phyloP scores from a whole-genome alignment of 2,888 invertebrate species.

The Machimus atricapillus region DNA sequence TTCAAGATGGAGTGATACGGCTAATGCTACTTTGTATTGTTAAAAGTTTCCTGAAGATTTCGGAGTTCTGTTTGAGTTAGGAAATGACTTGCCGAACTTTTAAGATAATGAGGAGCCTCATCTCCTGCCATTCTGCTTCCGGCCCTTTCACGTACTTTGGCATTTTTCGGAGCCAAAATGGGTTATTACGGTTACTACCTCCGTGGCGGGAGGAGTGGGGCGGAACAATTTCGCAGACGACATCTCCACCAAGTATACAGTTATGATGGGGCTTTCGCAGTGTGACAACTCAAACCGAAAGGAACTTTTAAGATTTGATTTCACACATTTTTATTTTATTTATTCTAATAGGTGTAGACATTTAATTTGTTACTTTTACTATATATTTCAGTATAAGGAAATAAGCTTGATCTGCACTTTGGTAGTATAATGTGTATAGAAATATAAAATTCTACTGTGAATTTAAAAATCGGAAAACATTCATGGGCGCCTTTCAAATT shows the following conservation, averaged over 20 bases:
- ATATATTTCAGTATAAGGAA: no score
- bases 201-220: background rate
- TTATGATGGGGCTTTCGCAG: background rate
- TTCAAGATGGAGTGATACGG: background rate
- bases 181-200: background rate
- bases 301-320: background rate
- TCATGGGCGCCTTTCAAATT: no score
- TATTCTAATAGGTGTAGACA: no score
- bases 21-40: slow-evolving; percentile 19
- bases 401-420: no score
- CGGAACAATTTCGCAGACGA: background rate
- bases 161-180: background rate
- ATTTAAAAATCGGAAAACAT: no score
- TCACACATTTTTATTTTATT: no score
- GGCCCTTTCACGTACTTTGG: background rate
- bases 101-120: background rate
- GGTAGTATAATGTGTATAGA: no score
- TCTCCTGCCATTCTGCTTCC: background rate
- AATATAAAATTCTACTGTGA: no score
- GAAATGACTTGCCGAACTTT: slow-evolving; percentile 9
- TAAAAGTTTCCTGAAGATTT: background rate
- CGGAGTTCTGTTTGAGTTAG: background rate
- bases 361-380: no score
- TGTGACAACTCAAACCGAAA: background rate
- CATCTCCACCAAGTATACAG: background rate